A percentile compares a stretch with the other conserved stretches of the same genome.
These are phyloP conservation scores for Anseranas semipalmata DNA, from an alignment of 2,113 vertebrate genomes.

Conservation along the genomic window DNA sequence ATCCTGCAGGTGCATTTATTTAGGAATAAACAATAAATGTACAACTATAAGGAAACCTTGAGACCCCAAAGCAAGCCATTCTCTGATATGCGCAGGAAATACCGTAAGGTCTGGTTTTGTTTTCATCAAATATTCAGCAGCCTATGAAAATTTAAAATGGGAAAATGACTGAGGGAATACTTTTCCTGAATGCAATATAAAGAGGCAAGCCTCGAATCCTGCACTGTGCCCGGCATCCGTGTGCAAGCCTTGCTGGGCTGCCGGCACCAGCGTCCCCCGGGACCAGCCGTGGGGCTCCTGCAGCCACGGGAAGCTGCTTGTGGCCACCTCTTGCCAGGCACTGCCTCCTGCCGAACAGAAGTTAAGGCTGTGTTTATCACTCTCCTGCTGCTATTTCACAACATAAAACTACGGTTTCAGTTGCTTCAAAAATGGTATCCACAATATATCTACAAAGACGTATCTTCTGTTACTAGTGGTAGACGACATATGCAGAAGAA, in stretches of 20 bases:
- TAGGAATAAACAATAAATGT: not conserved
- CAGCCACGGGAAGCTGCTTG: fast-evolving
- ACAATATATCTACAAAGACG: not conserved
- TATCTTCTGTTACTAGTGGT: not conserved
- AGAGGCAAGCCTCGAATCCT: not conserved
- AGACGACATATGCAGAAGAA: not conserved
- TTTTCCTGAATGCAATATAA: not conserved
- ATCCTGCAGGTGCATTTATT: not conserved
- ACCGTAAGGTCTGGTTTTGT: not conserved
- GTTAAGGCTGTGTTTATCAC: not conserved
- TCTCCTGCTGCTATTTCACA: not conserved
- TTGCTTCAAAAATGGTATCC: not conserved
- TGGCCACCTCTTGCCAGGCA: not conserved
- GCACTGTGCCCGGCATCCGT: fast-evolving
- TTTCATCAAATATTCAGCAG: not conserved
- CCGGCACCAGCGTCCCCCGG: not conserved
- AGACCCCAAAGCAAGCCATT: not conserved
- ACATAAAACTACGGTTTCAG: not conserved
- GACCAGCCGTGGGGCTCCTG: fast-evolving
- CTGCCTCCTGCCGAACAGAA: too few relatives aligned
- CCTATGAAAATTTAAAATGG: not conserved
- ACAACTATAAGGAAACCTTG: not conserved
- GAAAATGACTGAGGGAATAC: not conserved
- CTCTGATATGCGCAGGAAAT: fast-evolving
- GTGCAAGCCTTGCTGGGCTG: fast-evolving